Base-by-base conservation (phyloP, 2,797 vertebrate genomes). In the Loris lydekkerianus region DNA sequence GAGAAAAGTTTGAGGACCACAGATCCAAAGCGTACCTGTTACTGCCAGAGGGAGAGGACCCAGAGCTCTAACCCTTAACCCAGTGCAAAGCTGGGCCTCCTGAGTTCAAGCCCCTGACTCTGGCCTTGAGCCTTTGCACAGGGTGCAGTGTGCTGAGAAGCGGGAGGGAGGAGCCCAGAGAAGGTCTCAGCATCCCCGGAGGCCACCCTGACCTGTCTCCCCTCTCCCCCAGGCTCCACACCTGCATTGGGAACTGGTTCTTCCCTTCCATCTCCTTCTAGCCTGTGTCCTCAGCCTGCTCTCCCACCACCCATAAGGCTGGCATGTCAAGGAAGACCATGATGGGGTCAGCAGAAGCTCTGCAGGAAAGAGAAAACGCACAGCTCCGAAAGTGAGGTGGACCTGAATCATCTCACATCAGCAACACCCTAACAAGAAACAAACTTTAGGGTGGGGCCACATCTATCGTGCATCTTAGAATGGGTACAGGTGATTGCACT, bases 251-350 rank as follows among this genome's bases (percentile, higher is more conserved):
- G 3, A 1, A 29, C 23, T 34, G 6, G 0, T 63, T 20, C 40
- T 20, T 5, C 27, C n/a, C 7, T 0, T 0, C n/a, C 46, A 43
- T 10, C 20, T 0, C 1, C 13, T 53, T 53, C 49, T 53, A 53
- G 1, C 4, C 13, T 17, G n/a, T 60, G 37, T 25, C 49, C 49
- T n/a, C 37, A 21, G 72, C 14, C 10, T 27, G 17, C 7, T 7
- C 27, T 49, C 40, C 73, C 27, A 15, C 25, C 20, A 31, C n/a
- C 2, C 31, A 0, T 0, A 1, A 21, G 11, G 65, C 76, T 53
- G 56, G 13, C 27, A 3, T 25, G 10, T 17, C 8, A 11, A 53
- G 25, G 0, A 10, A 34, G 53, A 89, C 13, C 5, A 9, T 7
- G 23, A 29, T 3, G 9, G 6, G 70, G 27, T 43, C n/a, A 7